Evolutionary conservation across 2,888 invertebrate species (phyloP).

Genomic region (Cheilosia scutellata): DNA sequence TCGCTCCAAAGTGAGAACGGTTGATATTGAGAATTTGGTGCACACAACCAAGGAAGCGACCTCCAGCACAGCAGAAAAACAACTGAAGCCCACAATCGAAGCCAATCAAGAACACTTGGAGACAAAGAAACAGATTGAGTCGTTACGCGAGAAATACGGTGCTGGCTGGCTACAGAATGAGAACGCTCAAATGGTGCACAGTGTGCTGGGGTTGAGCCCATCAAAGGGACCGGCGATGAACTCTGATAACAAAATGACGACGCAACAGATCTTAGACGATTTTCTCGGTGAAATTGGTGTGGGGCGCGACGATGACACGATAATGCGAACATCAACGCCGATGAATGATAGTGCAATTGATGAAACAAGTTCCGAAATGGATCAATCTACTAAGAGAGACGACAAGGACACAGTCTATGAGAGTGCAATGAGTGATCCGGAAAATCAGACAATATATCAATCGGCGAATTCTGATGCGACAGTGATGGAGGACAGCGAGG

Average conservation of each 20-base stretch:
- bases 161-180: conserved; percentile 87
- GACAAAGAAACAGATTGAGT: conserved; percentile 86
- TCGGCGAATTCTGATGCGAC: conserved; percentile 57
- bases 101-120: conserved; percentile 85
- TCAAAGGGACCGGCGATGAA: conserved; percentile 43
- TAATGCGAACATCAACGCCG: conserved; percentile 78
- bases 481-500: conserved; percentile 3
- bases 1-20: conserved; percentile 84
- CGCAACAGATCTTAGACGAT: conserved; percentile 80
- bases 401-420: conserved; percentile 76
- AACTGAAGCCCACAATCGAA: conserved; percentile 47
- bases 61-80: conserved; percentile 31
- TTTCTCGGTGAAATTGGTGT: conserved; percentile 78
- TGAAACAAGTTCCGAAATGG: conserved; percentile 35
- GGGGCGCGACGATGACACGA: conserved; percentile 14
- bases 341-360: conserved; percentile 70
- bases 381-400: conserved; percentile 77
- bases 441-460: conserved; percentile 73
- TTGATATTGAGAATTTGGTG: conserved; percentile 81
- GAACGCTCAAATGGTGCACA: conserved; percentile 85
- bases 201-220: conserved; percentile 85
- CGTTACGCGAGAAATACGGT: conserved; percentile 86
- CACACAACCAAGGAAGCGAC: conserved; percentile 32
- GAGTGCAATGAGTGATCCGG: conserved; percentile 77
- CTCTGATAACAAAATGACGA: conserved; percentile 69